A percentile compares a stretch with the other conserved stretches of the same genome.
Conservation (phyloP, 2,113 vertebrate species). For the Ramphastos sulfuratus region DNA sequence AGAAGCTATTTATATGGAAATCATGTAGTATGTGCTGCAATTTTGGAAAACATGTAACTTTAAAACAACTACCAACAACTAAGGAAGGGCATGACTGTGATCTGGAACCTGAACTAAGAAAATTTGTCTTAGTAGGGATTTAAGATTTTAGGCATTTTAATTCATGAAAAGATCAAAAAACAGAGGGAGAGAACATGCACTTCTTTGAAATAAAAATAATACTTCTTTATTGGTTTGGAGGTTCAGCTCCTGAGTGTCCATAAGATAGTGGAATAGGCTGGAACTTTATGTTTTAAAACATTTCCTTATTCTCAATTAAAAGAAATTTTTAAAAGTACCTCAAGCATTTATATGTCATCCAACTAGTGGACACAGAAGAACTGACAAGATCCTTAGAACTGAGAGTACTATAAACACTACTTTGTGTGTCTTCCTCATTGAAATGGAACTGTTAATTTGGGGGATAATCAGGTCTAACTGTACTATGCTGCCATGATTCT, state of each 20-base stretch:
- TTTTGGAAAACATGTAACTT: not conserved
- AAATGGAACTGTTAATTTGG: not conserved
- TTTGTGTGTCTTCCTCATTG: not conserved
- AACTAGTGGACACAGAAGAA: not conserved
- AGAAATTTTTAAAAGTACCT: not conserved
- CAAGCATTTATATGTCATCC: not conserved
- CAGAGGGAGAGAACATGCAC: accelerated
- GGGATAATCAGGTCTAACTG: not conserved
- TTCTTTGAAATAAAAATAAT: not conserved
- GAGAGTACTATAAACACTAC: not conserved
- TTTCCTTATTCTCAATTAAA: not conserved
- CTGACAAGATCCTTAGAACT: not conserved
- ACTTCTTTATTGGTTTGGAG: not conserved
- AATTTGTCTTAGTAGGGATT: not conserved
- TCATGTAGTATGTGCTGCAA: not conserved
- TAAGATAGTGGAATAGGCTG: not conserved
- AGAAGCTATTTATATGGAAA: not conserved
- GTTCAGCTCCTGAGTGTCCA: not conserved
- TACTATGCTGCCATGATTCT: not conserved
- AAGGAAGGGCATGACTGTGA: not conserved
- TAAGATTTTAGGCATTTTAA: not conserved
- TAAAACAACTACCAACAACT: not conserved
- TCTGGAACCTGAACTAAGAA: not conserved
- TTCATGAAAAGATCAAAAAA: not conserved
- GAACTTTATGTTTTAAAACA: not conserved